phyloP scores from a whole-genome alignment of 1,140 invertebrate genomes.

The Dreissena rostriformis region DNA sequence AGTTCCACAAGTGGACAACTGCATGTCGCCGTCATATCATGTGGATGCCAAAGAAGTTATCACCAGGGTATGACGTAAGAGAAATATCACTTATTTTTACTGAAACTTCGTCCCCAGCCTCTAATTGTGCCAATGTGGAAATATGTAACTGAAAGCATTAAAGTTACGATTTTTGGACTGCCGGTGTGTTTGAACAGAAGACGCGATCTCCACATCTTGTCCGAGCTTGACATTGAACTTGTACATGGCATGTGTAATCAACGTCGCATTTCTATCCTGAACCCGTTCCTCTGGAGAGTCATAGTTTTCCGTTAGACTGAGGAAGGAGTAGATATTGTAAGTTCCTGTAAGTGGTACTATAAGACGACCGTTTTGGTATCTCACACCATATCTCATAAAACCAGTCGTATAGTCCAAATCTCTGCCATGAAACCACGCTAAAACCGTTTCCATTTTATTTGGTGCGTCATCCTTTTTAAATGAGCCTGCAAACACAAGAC shows the following conservation, averaged over 20 bases:
- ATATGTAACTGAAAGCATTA: slow-evolving; percentile 17
- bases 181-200: neutral
- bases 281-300: neutral
- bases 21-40: neutral
- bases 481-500: no score
- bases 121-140: neutral
- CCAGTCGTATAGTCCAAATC: slow-evolving; percentile 19
- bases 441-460: slow-evolving; percentile 18
- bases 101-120: slow-evolving; percentile 39
- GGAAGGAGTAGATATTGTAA: slow-evolving; percentile 21
- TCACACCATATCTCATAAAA: slow-evolving; percentile 7
- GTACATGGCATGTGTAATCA: slow-evolving; percentile 15
- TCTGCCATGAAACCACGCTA: slow-evolving; percentile 2
- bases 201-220: neutral
- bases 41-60: slow-evolving; percentile 32
- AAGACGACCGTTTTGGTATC: slow-evolving; percentile 17
- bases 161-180: slow-evolving; percentile 2
- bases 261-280: neutral
- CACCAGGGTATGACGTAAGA: neutral
- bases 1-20: no score
- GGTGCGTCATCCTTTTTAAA: no score
- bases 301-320: neutral
- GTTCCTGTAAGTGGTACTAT: slow-evolving; percentile 11
- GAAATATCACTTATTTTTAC: slow-evolving; percentile 19
- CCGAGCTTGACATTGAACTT: slow-evolving; percentile 19